A percentile compares a stretch with the other conserved stretches of the same genome.
Evolutionary conservation across 2,797 vertebrate species (phyloP).

Genomic region (Anniella stebbinsi): DNA sequence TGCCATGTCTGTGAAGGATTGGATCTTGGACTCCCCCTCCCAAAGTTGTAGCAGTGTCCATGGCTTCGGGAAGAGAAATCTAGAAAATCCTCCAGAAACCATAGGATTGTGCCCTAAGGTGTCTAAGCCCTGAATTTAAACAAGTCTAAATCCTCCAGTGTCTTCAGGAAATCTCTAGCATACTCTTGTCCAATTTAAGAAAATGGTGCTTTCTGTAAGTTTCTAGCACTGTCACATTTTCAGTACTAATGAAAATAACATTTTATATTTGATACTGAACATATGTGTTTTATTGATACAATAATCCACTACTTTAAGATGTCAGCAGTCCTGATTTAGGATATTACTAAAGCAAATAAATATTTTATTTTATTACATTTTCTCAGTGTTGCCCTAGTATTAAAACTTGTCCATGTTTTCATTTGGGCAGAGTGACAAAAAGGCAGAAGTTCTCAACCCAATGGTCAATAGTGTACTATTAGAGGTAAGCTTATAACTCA

Average conservation of each 20-base stretch:
- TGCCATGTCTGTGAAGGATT: no score
- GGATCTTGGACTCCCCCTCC: no score
- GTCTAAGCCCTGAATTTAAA: neutral
- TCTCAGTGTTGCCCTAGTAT: conserved; percentile 17
- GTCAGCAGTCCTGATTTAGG: conserved; percentile 34
- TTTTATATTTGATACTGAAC: neutral
- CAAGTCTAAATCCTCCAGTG: neutral
- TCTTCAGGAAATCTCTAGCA: neutral
- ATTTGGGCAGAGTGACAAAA: conserved; percentile 85
- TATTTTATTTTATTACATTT: conserved; percentile 11
- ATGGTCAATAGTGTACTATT: conserved; percentile 86
- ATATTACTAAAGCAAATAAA: conserved; percentile 22
- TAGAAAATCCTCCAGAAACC: neutral
- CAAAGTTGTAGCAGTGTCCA: no score
- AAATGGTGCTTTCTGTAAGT: conserved; percentile 5
- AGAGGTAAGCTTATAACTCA: conserved; percentile 85
- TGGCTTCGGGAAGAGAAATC: no score
- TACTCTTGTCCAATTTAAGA: conserved; percentile 11
- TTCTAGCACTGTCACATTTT: neutral
- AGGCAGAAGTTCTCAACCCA: conserved; percentile 94
- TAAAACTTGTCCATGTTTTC: conserved; percentile 64
- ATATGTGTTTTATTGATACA: neutral
- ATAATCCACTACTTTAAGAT: neutral
- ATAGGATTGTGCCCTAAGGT: neutral
- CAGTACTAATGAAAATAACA: neutral